Percentiles rank a stretch among this genome's conserved stretches.
Conservation (phyloP, 2,113 vertebrate species). For the Puma concolor region DNA sequence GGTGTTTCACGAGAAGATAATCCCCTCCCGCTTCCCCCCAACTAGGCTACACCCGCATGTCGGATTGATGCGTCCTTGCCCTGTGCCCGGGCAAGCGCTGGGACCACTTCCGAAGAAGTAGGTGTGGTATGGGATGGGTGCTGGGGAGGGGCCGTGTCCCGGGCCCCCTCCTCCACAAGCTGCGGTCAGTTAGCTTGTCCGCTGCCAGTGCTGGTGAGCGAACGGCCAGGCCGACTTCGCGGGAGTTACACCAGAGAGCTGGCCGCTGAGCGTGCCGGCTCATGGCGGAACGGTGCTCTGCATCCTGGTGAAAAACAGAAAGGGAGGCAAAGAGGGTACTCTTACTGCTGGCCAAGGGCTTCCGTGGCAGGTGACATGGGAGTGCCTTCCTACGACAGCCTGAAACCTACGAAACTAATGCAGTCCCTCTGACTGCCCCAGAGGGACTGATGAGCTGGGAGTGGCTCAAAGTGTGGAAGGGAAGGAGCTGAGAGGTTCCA, state of each 20-base stretch:
- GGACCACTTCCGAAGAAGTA: not conserved
- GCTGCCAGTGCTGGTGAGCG: no score
- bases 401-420: not conserved
- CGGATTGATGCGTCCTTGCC: no score
- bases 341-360: not conserved
- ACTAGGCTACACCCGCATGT: not conserved
- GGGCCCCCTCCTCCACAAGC: not conserved
- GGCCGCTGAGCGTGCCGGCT: not conserved
- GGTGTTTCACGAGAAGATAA: not conserved
- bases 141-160: not conserved
- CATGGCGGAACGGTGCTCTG: not conserved
- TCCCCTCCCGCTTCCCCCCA: accelerated
- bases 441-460: not conserved
- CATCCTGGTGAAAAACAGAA: not conserved
- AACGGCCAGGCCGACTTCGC: not conserved
- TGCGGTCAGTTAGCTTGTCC: not conserved
- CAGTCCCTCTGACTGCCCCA: not conserved
- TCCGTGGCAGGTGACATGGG: not conserved
- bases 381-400: not conserved
- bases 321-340: not conserved
- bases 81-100: not conserved
- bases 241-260: not conserved
- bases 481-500: not conserved
- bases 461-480: not conserved
- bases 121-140: not conserved